Evolutionary conservation across 2,113 vertebrate species (phyloP).

Genomic region (Macquaria australasica): DNA sequence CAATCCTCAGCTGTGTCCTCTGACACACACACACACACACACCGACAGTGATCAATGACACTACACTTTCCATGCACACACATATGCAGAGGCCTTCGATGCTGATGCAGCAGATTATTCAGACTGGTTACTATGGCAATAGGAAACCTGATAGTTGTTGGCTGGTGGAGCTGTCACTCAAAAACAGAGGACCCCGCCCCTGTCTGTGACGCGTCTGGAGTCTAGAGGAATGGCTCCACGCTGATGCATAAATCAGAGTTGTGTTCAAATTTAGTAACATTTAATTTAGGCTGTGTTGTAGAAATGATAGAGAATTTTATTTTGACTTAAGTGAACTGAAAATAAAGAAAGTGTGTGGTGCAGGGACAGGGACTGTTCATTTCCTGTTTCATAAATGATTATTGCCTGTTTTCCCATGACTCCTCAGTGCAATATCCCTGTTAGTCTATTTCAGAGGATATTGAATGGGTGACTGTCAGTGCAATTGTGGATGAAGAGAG

Average conservation of each 20-base stretch:
- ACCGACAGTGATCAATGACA: slow-evolving; percentile 53
- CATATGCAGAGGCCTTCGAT: background rate
- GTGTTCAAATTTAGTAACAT: background rate
- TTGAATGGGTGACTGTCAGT: slow-evolving; percentile 17
- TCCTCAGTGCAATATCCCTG: background rate
- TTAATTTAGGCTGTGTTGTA: background rate
- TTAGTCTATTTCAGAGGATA: slow-evolving; percentile 14
- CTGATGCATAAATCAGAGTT: background rate
- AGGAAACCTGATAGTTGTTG: slow-evolving; percentile 2
- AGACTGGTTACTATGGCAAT: slow-evolving; percentile 49
- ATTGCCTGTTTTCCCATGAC: background rate
- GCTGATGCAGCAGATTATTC: slow-evolving; percentile 57
- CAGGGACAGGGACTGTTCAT: background rate
- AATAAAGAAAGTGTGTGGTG: background rate
- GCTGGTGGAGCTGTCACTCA: slow-evolving; percentile 16
- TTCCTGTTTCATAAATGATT: slow-evolving; percentile 19
- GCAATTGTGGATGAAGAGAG: slow-evolving; percentile 13
- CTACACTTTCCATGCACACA: slow-evolving; percentile 12
- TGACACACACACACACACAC: background rate
- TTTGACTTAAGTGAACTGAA: background rate
- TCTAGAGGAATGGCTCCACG: background rate
- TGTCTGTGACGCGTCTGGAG: slow-evolving; percentile 36
- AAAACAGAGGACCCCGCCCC: background rate
- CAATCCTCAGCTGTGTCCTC: slow-evolving; percentile 56
- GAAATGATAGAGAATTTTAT: background rate